Percentiles rank a stretch among this genome's conserved stretches.
These are phyloP conservation scores for Crotophaga sulcirostris DNA, from an alignment of 2,113 vertebrate species.

Conservation along the genomic window DNA sequence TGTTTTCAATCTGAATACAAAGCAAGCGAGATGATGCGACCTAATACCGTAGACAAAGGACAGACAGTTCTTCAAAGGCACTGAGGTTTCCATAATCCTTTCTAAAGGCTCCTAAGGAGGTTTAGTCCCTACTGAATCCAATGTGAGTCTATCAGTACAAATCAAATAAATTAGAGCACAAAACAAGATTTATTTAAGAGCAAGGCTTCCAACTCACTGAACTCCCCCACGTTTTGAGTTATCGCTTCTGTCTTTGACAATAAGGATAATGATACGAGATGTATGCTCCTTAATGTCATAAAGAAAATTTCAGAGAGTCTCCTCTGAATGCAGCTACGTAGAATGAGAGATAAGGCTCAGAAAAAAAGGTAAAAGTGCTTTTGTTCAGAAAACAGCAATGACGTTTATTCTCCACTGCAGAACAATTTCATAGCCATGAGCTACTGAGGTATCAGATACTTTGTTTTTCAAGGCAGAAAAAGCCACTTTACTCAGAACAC, in stretches of 20 bases:
- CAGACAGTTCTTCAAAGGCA: conserved; percentile 13
- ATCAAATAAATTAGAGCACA: conserved; percentile 2
- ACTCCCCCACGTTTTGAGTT: neutral
- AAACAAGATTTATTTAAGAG: neutral
- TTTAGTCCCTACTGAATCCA: conserved; percentile 18
- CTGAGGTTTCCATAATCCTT: conserved; percentile 18
- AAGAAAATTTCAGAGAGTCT: neutral
- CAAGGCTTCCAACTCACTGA: neutral
- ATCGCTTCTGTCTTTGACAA: neutral
- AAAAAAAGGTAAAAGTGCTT: neutral
- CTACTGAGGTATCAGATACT: neutral
- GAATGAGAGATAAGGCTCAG: neutral
- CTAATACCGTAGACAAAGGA: conserved; percentile 11
- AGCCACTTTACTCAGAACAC: neutral
- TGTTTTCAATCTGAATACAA: conserved; percentile 25
- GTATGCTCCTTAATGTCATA: neutral
- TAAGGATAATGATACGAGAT: neutral
- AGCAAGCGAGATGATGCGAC: conserved; percentile 26
- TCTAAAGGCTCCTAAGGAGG: conserved; percentile 37
- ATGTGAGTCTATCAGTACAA: neutral
- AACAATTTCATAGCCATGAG: neutral
- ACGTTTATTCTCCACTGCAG: neutral
- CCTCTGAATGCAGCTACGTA: neutral
- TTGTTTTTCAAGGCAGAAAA: neutral
- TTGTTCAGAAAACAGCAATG: neutral